A percentile compares a stretch with the other conserved stretches of the same genome.
Conservation (phyloP, 53 echinoderm and acorn worm genomes). For the Temnopleurus reevesii region DNA sequence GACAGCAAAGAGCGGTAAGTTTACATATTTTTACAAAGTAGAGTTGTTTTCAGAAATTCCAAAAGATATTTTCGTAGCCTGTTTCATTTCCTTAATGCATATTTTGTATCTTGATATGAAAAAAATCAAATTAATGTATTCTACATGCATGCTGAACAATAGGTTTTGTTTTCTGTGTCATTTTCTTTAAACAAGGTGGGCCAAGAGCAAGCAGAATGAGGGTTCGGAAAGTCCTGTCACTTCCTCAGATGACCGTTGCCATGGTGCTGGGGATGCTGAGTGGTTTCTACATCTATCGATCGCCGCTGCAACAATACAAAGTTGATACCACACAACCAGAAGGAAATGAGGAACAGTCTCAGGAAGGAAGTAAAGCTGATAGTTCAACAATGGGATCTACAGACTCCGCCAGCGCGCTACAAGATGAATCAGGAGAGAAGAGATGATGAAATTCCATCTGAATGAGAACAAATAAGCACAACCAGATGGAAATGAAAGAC, state of each 20-base stretch:
- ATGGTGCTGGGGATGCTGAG: constrained; percentile 4
- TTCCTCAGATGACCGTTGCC: constrained; percentile 44
- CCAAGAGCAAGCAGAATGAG: not conserved
- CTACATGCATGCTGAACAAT: too few relatives aligned
- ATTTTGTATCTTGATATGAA: too few relatives aligned
- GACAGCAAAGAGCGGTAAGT: too few relatives aligned
- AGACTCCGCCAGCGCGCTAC: not conserved
- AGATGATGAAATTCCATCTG: constrained; percentile 2
- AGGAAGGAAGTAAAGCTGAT: not conserved
- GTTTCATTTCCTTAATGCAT: too few relatives aligned
- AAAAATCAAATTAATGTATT: too few relatives aligned
- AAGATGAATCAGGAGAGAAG: not conserved
- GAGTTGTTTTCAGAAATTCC: too few relatives aligned
- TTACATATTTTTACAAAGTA: too few relatives aligned
- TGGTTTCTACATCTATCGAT: constrained; percentile 51
- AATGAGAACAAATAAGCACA: not conserved
- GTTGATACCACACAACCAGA: not conserved
- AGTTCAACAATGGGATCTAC: too few relatives aligned
- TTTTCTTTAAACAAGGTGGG: not conserved
- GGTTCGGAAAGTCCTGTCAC: constrained; percentile 23
- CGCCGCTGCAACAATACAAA: constrained; percentile 34
- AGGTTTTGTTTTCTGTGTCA: too few relatives aligned
- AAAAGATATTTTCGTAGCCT: too few relatives aligned
- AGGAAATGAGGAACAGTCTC: not conserved
- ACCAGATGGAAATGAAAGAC: not conserved